These are phyloP conservation scores for Aleiodes alternator DNA, from an alignment of 2,888 invertebrate genomes.

Conservation along the genomic window DNA sequence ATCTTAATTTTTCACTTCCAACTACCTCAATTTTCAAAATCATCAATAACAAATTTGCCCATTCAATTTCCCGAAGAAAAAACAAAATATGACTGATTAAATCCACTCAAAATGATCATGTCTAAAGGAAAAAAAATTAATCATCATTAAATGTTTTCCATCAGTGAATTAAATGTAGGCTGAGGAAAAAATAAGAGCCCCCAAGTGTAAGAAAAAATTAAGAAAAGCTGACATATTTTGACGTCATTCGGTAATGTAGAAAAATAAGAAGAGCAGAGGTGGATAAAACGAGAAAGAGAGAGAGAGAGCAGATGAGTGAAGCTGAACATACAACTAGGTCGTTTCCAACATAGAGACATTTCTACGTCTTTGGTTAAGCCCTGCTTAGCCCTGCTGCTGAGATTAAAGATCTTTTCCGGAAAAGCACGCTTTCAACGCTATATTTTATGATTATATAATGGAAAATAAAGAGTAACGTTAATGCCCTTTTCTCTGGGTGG, in stretches of 20 bases:
- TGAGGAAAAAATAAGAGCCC: no score
- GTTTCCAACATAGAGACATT: slow-evolving; percentile 23
- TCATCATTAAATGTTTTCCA: no score
- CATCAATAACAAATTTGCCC: no score
- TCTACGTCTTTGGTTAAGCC: slow-evolving; percentile 35
- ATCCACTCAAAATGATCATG: no score
- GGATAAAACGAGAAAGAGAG: neutral
- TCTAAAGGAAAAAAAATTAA: no score
- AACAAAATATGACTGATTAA: no score
- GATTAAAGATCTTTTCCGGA: slow-evolving; percentile 20
- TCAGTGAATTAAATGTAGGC: no score
- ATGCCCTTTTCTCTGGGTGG: no score
- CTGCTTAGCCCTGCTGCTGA: slow-evolving; percentile 29
- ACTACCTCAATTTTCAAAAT: no score
- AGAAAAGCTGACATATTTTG: neutral
- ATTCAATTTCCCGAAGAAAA: no score
- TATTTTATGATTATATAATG: slow-evolving; percentile 10
- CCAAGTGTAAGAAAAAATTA: no score
- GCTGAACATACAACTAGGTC: slow-evolving; percentile 29
- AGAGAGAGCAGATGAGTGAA: slow-evolving; percentile 8
- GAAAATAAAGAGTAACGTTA: slow-evolving; percentile 14
- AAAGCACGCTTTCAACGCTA: slow-evolving; percentile 22
- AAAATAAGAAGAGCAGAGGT: neutral
- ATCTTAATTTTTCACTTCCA: no score
- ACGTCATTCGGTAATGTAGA: neutral